Conservation (phyloP, 2,888 invertebrate species). For the Netelia melanura region DNA sequence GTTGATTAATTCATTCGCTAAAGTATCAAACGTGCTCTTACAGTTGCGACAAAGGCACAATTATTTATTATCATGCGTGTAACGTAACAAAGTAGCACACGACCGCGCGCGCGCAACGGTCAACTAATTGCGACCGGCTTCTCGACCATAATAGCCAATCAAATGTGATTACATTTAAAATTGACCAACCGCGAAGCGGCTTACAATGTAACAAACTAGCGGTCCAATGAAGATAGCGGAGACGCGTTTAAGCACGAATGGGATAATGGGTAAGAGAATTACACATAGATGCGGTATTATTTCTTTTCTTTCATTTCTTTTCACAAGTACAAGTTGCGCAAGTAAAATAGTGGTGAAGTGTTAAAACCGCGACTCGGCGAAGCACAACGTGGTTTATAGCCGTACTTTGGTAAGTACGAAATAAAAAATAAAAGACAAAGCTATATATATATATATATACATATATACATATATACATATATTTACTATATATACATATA, state of each 20-base stretch:
- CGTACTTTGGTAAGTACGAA: background rate
- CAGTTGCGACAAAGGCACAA: background rate
- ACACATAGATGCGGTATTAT: background rate
- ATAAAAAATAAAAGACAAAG: background rate
- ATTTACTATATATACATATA: background rate
- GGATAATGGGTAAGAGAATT: background rate
- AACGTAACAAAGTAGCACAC: background rate
- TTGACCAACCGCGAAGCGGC: background rate
- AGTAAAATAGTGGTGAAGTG: background rate
- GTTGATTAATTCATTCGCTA: conserved; percentile 37
- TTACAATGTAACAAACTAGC: background rate
- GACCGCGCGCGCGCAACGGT: background rate
- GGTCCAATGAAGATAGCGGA: background rate
- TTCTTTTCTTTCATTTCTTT: background rate
- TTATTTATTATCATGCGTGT: background rate
- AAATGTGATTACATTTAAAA: background rate
- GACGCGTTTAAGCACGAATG: background rate
- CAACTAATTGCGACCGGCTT: background rate
- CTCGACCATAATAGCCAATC: background rate
- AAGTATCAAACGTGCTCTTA: background rate
- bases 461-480: background rate
- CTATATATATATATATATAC: background rate
- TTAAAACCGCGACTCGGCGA: background rate
- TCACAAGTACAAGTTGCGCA: background rate
- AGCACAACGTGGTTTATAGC: background rate